Percentiles rank a stretch among this genome's conserved stretches.
Conservation (phyloP, 2,888 invertebrate species). For the Drosophila lutescens region DNA sequence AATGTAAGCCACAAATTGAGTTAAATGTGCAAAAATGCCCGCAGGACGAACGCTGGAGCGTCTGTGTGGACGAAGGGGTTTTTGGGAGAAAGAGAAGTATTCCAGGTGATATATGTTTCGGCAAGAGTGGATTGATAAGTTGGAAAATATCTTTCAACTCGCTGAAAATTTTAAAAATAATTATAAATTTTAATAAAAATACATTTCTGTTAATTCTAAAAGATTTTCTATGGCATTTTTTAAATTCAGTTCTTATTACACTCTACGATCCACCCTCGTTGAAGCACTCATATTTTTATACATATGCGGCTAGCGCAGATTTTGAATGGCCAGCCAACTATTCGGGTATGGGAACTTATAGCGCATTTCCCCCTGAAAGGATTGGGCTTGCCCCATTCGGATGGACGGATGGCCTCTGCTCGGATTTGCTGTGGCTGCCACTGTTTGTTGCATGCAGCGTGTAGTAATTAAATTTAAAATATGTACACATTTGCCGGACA, state of each 20-base stretch:
- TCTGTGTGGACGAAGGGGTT: conserved; percentile 16
- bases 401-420: conserved; percentile 46
- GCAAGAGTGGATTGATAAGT: conserved; percentile 32
- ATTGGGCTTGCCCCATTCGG: conserved; percentile 42
- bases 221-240: neutral
- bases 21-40: conserved; percentile 71
- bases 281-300: conserved; percentile 27
- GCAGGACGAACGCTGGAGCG: conserved; percentile 42
- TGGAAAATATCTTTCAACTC: neutral
- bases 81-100: neutral
- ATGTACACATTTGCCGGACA: conserved; percentile 63
- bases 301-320: conserved; percentile 48
- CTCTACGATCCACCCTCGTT: conserved; percentile 32
- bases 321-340: conserved; percentile 68
- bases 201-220: too few species aligned
- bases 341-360: conserved; percentile 65
- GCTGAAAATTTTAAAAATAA: too few species aligned
- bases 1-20: conserved; percentile 81
- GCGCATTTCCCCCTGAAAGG: conserved; percentile 55
- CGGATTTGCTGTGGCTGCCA: conserved; percentile 58
- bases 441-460: conserved; percentile 50
- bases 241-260: neutral
- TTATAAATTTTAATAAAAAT: too few species aligned
- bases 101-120: conserved; percentile 28
- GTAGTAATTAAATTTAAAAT: conserved; percentile 76